Conservation (phyloP, 2,113 vertebrate genomes). For the Tenebrosternarchus preto region DNA sequence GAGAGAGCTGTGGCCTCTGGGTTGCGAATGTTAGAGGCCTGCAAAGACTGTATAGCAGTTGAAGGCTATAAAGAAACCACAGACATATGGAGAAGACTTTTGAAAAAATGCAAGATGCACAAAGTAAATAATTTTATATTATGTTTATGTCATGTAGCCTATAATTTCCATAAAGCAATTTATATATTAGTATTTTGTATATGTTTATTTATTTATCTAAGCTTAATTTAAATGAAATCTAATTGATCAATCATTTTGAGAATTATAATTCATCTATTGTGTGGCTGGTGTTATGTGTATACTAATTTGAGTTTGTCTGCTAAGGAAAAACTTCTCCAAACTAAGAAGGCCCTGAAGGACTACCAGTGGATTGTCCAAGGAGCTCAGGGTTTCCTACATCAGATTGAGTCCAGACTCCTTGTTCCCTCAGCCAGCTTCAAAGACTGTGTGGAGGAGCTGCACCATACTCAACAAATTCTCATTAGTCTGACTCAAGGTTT, state of each 20-base stretch:
- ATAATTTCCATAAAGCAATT: not conserved
- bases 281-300: conserved; percentile 21
- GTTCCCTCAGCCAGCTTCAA: conserved; percentile 63
- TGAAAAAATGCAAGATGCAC: conserved; percentile 66
- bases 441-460: conserved; percentile 63
- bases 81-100: conserved; percentile 64
- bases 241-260: too few species aligned
- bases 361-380: conserved; percentile 72
- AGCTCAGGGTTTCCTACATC: conserved; percentile 65
- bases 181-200: too few species aligned
- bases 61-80: conserved; percentile 62
- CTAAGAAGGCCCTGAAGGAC: conserved; percentile 69
- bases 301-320: conserved; percentile 24
- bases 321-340: conserved; percentile 77
- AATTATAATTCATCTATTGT: too few species aligned
- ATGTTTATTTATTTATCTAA: too few species aligned
- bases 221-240: too few species aligned
- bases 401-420: conserved; percentile 69
- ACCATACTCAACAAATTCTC: conserved; percentile 57
- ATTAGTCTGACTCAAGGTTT: conserved; percentile 71
- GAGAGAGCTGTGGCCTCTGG: conserved; percentile 75
- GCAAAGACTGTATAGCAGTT: conserved; percentile 56
- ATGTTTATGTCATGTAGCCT: not conserved
- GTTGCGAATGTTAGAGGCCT: conserved; percentile 68
- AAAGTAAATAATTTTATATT: conserved; percentile 67